Evolutionary conservation across 2,797 vertebrate species (phyloP).

Genomic region (Scomberomorus guttatus): DNA sequence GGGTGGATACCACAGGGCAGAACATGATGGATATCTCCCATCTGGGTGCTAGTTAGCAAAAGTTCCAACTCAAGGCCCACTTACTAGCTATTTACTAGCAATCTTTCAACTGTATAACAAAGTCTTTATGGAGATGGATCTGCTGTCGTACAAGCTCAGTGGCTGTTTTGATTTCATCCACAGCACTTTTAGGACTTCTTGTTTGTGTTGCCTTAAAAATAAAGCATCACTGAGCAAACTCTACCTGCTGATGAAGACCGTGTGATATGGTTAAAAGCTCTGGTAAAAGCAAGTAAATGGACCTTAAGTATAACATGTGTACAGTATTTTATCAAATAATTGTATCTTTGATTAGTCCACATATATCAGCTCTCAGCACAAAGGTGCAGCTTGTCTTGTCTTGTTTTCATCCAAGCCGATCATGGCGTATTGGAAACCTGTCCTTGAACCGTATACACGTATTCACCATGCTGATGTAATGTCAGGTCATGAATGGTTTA

Average conservation of each 20-base stretch:
- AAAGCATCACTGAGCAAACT: too few species aligned
- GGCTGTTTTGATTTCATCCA: too few species aligned
- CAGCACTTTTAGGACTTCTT: too few species aligned
- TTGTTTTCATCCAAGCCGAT: neutral
- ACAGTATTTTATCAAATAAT: too few species aligned
- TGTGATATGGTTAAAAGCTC: neutral
- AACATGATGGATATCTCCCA: neutral
- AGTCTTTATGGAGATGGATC: too few species aligned
- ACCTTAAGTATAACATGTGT: neutral
- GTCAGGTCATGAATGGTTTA: slow-evolving; percentile 46
- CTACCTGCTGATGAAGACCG: neutral
- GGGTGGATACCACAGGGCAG: slow-evolving; percentile 1
- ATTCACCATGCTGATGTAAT: slow-evolving; percentile 19
- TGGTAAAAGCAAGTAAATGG: neutral
- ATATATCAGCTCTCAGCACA: neutral
- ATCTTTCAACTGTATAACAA: too few species aligned
- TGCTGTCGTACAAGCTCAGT: too few species aligned
- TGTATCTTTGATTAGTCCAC: too few species aligned
- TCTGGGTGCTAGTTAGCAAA: neutral
- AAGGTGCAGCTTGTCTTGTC: neutral
- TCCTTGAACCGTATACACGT: neutral
- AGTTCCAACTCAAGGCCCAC: neutral
- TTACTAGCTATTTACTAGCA: neutral
- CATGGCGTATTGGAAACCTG: neutral
- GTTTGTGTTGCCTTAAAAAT: too few species aligned